These are phyloP conservation scores for Nesospiza acunhae DNA, from an alignment of 2,113 vertebrate genomes.

Conservation along the genomic window DNA sequence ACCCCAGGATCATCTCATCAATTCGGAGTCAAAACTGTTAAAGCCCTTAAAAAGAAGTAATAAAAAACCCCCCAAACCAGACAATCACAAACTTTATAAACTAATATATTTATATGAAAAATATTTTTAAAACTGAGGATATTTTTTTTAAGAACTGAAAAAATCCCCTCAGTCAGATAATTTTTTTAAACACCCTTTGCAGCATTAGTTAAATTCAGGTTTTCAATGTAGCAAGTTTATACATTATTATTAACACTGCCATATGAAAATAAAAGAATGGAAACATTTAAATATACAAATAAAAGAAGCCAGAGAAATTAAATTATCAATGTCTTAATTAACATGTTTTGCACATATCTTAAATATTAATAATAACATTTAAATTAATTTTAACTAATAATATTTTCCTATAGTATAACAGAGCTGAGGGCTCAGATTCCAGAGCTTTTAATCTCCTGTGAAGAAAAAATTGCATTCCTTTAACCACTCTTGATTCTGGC, in stretches of 20 bases:
- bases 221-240: neutral
- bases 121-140: neutral
- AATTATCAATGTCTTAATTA: neutral
- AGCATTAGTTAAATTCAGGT: neutral
- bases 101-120: neutral
- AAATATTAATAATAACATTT: neutral
- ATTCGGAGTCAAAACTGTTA: neutral
- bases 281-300: neutral
- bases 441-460: constrained; percentile 56
- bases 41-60: neutral
- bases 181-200: neutral
- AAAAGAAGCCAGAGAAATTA: neutral
- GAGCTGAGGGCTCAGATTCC: constrained; percentile 45
- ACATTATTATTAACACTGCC: neutral
- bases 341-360: neutral
- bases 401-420: constrained; percentile 67
- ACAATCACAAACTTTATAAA: neutral
- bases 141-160: neutral
- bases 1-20: neutral
- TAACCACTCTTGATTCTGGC: constrained; percentile 62
- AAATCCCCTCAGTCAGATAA: neutral
- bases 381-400: neutral
- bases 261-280: neutral
- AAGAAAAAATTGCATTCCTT: constrained; percentile 35
- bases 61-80: neutral